phyloP scores from a whole-genome alignment of 2,888 invertebrate species.

The Spatulosminthurus flaviceps region DNA sequence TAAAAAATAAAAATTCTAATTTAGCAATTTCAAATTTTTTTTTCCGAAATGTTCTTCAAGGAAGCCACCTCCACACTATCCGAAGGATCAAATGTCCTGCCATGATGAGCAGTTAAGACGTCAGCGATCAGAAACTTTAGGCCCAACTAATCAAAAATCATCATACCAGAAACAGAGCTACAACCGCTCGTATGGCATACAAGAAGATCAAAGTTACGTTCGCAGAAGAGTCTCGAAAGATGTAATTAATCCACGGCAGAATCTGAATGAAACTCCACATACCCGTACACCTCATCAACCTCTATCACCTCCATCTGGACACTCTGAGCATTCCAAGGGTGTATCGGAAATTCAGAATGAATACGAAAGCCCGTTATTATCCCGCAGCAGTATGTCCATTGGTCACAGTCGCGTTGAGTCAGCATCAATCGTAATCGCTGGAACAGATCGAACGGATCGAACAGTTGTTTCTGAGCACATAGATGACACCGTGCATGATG shows the following conservation, averaged over 20 bases:
- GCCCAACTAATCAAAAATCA: constrained; percentile 7
- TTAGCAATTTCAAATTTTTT: background rate
- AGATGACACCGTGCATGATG: background rate
- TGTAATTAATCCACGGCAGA: background rate
- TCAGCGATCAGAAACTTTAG: constrained; percentile 32
- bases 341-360: background rate
- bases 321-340: background rate
- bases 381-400: background rate
- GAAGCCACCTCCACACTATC: background rate
- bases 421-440: background rate
- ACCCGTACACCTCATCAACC: background rate
- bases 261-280: background rate
- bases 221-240: background rate
- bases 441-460: background rate
- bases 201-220: background rate
- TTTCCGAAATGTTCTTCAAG: background rate
- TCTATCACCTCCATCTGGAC: background rate
- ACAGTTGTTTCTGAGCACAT: background rate
- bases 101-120: constrained; percentile 8
- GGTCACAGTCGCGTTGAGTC: background rate
- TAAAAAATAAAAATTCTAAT: background rate
- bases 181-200: background rate
- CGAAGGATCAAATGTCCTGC: background rate
- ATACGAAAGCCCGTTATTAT: background rate
- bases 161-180: background rate